Evolutionary conservation across 1,140 invertebrate species (phyloP).

Genomic region (Lepidurus packardi): DNA sequence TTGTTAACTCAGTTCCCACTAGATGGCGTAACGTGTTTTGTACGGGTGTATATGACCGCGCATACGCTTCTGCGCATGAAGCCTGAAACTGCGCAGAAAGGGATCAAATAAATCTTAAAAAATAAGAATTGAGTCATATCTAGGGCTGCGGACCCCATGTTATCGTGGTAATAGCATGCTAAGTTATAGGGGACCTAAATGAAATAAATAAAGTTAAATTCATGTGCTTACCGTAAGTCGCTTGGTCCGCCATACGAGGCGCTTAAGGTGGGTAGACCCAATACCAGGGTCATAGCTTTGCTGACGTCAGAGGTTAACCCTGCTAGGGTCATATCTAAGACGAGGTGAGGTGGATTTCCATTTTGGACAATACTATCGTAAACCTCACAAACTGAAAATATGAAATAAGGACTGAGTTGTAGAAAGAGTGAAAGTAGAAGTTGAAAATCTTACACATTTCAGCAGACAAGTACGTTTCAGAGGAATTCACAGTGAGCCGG

Average conservation of each 20-base stretch:
- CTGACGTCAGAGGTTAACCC: constrained; percentile 72
- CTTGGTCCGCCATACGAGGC: constrained; percentile 74
- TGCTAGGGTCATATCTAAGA: constrained; percentile 69
- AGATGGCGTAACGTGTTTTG: no score
- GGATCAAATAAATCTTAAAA: no score
- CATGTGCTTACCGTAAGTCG: constrained; percentile 54
- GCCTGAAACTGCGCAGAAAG: no score
- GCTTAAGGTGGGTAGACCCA: constrained; percentile 73
- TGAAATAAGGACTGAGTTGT: constrained; percentile 22
- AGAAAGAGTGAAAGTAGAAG: not conserved
- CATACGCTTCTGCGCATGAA: no score
- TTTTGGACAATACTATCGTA: constrained; percentile 58
- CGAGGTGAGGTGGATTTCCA: constrained; percentile 62
- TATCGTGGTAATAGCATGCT: no score
- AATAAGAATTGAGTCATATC: no score
- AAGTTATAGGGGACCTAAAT: not conserved
- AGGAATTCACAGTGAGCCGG: constrained; percentile 17
- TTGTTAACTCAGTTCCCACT: no score
- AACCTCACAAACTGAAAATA: constrained; percentile 58
- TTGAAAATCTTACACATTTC: constrained; percentile 27
- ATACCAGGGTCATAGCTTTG: constrained; percentile 68
- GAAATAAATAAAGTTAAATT: not conserved
- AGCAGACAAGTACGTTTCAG: constrained; percentile 25
- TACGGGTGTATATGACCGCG: no score
- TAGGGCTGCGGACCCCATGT: no score